A percentile compares a stretch with the other conserved stretches of the same genome.
These are phyloP conservation scores for Julus scanicus DNA, from an alignment of 2,888 invertebrate genomes.

Conservation along the genomic window DNA sequence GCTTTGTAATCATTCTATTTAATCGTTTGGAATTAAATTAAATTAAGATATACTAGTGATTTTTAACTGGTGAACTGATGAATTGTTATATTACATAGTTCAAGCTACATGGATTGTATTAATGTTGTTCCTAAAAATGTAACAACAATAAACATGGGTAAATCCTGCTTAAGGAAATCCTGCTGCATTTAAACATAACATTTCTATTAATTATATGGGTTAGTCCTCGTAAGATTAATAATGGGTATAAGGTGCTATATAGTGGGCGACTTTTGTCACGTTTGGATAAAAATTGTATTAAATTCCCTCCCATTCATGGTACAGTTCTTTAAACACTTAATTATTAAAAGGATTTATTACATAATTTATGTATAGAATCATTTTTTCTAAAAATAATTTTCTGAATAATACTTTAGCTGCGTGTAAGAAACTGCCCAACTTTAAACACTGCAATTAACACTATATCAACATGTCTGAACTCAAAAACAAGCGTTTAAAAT, in stretches of 20 bases:
- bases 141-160: neutral
- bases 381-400: neutral
- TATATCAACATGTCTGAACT: neutral
- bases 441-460: neutral
- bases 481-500: neutral
- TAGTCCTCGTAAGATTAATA: neutral
- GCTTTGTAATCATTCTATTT: too few species aligned
- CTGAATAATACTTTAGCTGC: neutral
- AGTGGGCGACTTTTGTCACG: conserved; percentile 16
- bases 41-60: too few species aligned
- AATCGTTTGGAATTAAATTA: too few species aligned
- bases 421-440: neutral
- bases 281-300: neutral
- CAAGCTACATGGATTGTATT: too few species aligned
- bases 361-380: neutral
- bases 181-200: neutral
- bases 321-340: neutral
- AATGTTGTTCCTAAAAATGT: too few species aligned
- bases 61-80: too few species aligned
- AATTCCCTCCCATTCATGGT: neutral
- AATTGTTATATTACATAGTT: too few species aligned
- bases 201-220: conserved; percentile 12
- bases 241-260: neutral
- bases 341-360: neutral
- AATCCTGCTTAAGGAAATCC: neutral